Conservation (phyloP, 2,888 invertebrate species). For the Sarcophaga caerulescens region DNA sequence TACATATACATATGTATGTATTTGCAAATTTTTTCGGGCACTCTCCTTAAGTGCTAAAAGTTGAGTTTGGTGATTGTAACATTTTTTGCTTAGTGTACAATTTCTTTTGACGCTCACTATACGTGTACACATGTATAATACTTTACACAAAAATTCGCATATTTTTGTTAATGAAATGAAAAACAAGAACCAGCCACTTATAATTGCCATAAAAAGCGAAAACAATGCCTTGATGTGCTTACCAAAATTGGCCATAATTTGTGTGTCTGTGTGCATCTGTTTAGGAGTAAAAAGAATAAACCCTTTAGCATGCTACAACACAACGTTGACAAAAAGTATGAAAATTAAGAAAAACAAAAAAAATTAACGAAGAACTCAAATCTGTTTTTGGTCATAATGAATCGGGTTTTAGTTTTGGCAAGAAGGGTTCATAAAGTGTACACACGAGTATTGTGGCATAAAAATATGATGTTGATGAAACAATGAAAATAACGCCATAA, state of each 20-base stretch:
- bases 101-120: too few relatives aligned
- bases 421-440: conserved; percentile 56
- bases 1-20: too few relatives aligned
- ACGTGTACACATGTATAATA: too few relatives aligned
- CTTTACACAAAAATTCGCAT: too few relatives aligned
- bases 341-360: not conserved
- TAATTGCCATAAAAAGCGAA: conserved; percentile 67
- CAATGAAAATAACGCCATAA: conserved; percentile 63
- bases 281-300: not conserved
- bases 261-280: conserved; percentile 18
- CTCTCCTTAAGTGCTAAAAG: too few relatives aligned
- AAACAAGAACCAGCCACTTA: conserved; percentile 52
- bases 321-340: conserved; percentile 44
- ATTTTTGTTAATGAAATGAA: too few relatives aligned
- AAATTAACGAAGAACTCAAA: conserved; percentile 3
- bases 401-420: conserved; percentile 18
- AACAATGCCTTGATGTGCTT: conserved; percentile 61
- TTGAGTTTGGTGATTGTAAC: too few relatives aligned
- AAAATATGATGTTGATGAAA: conserved; percentile 55
- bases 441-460: not conserved
- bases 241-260: conserved; percentile 64
- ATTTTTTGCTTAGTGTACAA: too few relatives aligned
- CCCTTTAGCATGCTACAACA: not conserved
- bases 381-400: conserved; percentile 67
- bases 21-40: too few relatives aligned